Evolutionary conservation across 2,113 vertebrate genomes (phyloP).

Genomic region (Octodon degus): DNA sequence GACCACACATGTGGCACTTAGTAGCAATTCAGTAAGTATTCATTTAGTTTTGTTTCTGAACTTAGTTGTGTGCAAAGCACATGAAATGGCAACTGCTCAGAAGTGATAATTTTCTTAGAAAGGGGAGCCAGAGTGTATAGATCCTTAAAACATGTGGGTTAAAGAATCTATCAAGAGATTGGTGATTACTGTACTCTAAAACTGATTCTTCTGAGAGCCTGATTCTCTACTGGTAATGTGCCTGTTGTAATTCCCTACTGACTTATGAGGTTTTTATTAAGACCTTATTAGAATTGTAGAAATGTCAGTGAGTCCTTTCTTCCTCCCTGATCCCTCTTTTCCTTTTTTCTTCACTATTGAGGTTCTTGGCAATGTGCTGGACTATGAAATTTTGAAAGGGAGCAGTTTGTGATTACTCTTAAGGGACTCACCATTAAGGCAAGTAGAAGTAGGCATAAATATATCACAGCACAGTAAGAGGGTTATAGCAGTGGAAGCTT

Average conservation of each 20-base stretch:
- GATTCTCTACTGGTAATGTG: not conserved
- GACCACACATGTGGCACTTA: not conserved
- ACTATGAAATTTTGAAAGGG: constrained; percentile 23
- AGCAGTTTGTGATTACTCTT: constrained; percentile 12
- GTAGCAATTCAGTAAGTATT: not conserved
- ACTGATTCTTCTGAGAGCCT: constrained; percentile 14
- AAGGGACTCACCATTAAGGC: not conserved
- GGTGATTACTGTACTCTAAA: constrained; percentile 20
- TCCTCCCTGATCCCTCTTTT: not conserved
- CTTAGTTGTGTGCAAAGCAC: not conserved
- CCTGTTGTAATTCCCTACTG: not conserved
- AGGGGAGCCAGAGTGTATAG: not conserved
- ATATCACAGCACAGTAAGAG: not conserved
- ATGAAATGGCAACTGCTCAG: not conserved
- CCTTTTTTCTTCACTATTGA: constrained; percentile 8
- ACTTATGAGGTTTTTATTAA: not conserved
- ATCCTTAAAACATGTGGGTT: not conserved
- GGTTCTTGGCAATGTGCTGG: not conserved
- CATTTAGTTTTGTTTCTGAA: not conserved
- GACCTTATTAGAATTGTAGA: constrained; percentile 15
- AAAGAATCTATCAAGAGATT: not conserved
- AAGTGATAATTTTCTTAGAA: not conserved
- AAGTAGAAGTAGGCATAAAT: not conserved
- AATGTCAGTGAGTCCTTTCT: not conserved
- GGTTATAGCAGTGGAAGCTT: not conserved